These are phyloP conservation scores for Galleria mellonella DNA, from an alignment of 1,140 invertebrate species.

Conservation along the genomic window DNA sequence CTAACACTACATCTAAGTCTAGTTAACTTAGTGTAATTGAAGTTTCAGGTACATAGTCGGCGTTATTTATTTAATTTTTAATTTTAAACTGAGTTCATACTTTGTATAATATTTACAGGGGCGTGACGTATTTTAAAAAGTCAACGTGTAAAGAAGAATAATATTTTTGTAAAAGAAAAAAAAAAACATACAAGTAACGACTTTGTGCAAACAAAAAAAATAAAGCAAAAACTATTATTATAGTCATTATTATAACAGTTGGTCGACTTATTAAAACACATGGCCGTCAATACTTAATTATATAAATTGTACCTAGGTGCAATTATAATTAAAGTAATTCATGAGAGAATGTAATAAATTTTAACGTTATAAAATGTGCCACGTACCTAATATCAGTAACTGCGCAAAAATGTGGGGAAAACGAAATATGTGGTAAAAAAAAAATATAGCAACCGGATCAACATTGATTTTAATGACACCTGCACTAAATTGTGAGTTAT, in stretches of 20 bases:
- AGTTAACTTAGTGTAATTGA: slow-evolving; percentile 67
- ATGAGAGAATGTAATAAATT: no score
- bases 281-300: slow-evolving; percentile 8
- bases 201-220: background rate
- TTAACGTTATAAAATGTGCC: no score
- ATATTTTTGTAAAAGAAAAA: slow-evolving; percentile 1
- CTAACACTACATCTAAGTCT: slow-evolving; percentile 60
- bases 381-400: no score
- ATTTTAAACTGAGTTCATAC: slow-evolving; percentile 58
- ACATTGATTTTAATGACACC: no score
- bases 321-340: slow-evolving; percentile 11
- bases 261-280: slow-evolving; percentile 10
- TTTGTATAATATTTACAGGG: slow-evolving; percentile 51
- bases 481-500: no score
- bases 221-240: no score
- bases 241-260: background rate
- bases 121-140: slow-evolving; percentile 28
- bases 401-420: no score
- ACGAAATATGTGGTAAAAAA: no score
- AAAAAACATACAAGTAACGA: background rate
- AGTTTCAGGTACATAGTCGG: slow-evolving; percentile 68
- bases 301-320: slow-evolving; percentile 59
- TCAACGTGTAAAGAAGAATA: slow-evolving; percentile 13
- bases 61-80: slow-evolving; percentile 44
- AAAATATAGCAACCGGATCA: no score